These are phyloP conservation scores for Rhadina sibilatrix DNA, from an alignment of 2,113 vertebrate species.

Conservation along the genomic window DNA sequence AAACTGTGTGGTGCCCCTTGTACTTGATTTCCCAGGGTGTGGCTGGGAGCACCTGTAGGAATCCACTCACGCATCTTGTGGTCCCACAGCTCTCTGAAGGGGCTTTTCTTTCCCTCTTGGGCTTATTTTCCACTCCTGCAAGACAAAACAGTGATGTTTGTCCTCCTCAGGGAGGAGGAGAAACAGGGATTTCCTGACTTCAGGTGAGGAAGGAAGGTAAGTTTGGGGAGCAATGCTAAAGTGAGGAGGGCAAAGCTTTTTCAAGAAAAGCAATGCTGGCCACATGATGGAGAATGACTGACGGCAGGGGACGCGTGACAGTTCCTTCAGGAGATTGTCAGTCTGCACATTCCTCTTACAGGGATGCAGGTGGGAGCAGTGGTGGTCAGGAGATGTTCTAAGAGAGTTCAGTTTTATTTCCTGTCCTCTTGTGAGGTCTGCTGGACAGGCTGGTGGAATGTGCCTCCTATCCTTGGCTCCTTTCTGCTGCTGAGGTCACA, in stretches of 20 bases:
- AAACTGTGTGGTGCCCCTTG: rapidly evolving
- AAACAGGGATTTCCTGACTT: not conserved
- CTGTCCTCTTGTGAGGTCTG: not conserved
- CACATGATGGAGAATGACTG: rapidly evolving
- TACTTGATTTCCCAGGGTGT: not conserved
- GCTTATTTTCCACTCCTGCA: not conserved
- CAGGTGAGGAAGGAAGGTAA: not conserved
- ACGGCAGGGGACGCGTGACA: rapidly evolving
- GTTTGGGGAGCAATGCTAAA: not conserved
- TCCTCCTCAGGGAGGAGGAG: not conserved
- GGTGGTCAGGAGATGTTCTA: not conserved
- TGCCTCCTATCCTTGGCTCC: not conserved
- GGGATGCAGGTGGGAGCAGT: not conserved
- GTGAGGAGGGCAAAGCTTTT: not conserved
- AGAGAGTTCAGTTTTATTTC: not conserved
- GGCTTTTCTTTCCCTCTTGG: not conserved
- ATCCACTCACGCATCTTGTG: not conserved
- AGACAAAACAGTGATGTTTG: not conserved
- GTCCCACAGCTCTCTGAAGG: not conserved
- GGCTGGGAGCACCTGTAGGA: not conserved
- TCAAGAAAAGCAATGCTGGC: not conserved
- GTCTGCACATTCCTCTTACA: rapidly evolving
- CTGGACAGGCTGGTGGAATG: not conserved
- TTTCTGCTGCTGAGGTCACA: not conserved
- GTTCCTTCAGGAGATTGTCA: not conserved